Conservation (phyloP, 2,113 vertebrate genomes). For the Gobiocypris rarus region DNA sequence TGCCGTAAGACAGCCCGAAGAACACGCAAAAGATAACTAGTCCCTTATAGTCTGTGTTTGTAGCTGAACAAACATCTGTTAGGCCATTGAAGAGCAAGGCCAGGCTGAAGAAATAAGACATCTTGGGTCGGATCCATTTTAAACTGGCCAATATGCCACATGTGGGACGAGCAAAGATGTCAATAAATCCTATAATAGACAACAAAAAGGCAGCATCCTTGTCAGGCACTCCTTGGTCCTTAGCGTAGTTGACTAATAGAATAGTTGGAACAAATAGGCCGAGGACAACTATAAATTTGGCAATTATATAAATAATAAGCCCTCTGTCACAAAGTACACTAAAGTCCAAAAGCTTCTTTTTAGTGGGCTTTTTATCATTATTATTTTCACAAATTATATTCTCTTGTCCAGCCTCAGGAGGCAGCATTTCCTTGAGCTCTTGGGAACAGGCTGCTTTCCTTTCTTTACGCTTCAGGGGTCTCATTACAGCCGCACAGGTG, state of each 20-base stretch:
- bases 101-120: constrained; percentile 92
- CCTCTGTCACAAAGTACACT: constrained; percentile 83
- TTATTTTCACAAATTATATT: constrained; percentile 1
- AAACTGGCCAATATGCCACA: constrained; percentile 87
- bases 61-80: constrained; percentile 85
- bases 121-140: constrained; percentile 84
- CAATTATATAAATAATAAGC: constrained; percentile 85
- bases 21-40: constrained; percentile 91
- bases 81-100: constrained; percentile 91
- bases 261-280: constrained; percentile 93
- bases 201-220: constrained; percentile 88
- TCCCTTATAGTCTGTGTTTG: constrained; percentile 73
- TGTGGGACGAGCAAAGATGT: constrained; percentile 89
- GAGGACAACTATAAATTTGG: constrained; percentile 93
- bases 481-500: constrained; percentile 81
- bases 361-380: constrained; percentile 16
- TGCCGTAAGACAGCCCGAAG: constrained; percentile 94
- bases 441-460: constrained; percentile 55
- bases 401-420: constrained; percentile 47
- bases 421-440: constrained; percentile 68
- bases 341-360: constrained; percentile 79
- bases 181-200: constrained; percentile 88
- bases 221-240: constrained; percentile 85
- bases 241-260: constrained; percentile 93
- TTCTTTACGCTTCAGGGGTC: constrained; percentile 69